phyloP scores from a whole-genome alignment of 2,888 invertebrate species.

The Macrophya annulata region DNA sequence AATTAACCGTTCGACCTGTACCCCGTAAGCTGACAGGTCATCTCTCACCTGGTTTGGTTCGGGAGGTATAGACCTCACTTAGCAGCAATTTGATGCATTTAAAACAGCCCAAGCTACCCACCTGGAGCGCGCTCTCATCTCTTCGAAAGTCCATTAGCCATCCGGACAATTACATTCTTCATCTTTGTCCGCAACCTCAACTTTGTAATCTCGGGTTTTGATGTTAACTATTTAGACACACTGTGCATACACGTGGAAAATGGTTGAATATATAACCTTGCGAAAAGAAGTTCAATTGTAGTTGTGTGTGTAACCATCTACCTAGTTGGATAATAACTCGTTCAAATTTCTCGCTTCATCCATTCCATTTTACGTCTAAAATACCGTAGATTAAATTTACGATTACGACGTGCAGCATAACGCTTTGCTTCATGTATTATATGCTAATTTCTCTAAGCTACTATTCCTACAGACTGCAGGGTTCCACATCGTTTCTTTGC shows the following conservation, averaged over 20 bases:
- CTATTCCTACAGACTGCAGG: neutral
- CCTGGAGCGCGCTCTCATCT: slow-evolving; percentile 70
- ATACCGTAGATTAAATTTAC: slow-evolving; percentile 22
- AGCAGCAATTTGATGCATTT: slow-evolving; percentile 70
- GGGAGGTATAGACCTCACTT: slow-evolving; percentile 65
- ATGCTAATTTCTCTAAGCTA: slow-evolving; percentile 68
- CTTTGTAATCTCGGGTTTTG: neutral
- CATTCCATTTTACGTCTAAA: slow-evolving; percentile 1
- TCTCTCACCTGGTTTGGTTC: slow-evolving; percentile 62
- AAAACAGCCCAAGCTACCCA: slow-evolving; percentile 66
- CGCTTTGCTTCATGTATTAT: slow-evolving; percentile 63
- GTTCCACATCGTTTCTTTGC: slow-evolving; percentile 13
- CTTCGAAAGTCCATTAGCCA: slow-evolving; percentile 70
- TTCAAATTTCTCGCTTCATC: slow-evolving; percentile 14
- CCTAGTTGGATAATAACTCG: neutral
- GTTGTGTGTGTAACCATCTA: neutral
- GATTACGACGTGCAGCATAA: slow-evolving; percentile 3
- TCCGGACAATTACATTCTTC: slow-evolving; percentile 69
- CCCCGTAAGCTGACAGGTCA: slow-evolving; percentile 61
- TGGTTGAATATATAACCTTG: neutral
- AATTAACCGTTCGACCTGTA: slow-evolving; percentile 69
- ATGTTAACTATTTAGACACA: neutral
- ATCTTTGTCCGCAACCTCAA: slow-evolving; percentile 58
- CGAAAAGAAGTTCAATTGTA: neutral
- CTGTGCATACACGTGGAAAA: neutral